Base-by-base conservation (phyloP, 2,113 vertebrate species). In the Heliornis fulica region DNA sequence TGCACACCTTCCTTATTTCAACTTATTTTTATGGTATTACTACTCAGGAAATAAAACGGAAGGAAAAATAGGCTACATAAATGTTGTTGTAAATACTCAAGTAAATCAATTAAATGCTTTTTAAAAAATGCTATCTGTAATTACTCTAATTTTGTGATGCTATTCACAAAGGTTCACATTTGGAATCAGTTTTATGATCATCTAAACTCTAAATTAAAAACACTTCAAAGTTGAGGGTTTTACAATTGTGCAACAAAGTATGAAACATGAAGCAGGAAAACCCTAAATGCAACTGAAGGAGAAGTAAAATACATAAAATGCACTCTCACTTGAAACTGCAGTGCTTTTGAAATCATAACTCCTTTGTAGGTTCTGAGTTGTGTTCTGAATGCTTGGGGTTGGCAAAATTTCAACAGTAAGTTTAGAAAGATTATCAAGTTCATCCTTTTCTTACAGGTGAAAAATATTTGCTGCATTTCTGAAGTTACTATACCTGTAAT, bases 251-350 rank as follows among this genome's bases (percentile, higher is more conserved):
- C 84, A 93, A 84, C 72, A 78, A 79, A 65, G 43, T 76, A 64
- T 82, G 87, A 93, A 89, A 91, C 34, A 77, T 34, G 76, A 93
- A 93, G 94, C 80, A 92, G 89, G 94, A 97, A 95, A 95, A 95
- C 83, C 83, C 65, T 95, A 87, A 94, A 57, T 89, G 91, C 45
- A 76, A 23, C 77, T 87, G 86, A 97, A 94, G 72, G 64, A 95
- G 94, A 95, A 95, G 94, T 94, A 95, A 94, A 93, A 75, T 86
- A 59, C 2, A 0, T 89, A 76, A 86, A n/a, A 70, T 59, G 51
- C 56, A 59, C 76, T 94, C 43, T 69, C 51, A 60, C 51, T 93
- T 75, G 68, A 93, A 96, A 96, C 65, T 93, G 57, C 41, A 50
- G 11, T 71, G 60, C 81, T 94, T 95, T 91, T 95, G 89, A 94